Evolutionary conservation across 2,113 vertebrate genomes (phyloP).

Genomic region (Oncorhynchus gorbuscha): DNA sequence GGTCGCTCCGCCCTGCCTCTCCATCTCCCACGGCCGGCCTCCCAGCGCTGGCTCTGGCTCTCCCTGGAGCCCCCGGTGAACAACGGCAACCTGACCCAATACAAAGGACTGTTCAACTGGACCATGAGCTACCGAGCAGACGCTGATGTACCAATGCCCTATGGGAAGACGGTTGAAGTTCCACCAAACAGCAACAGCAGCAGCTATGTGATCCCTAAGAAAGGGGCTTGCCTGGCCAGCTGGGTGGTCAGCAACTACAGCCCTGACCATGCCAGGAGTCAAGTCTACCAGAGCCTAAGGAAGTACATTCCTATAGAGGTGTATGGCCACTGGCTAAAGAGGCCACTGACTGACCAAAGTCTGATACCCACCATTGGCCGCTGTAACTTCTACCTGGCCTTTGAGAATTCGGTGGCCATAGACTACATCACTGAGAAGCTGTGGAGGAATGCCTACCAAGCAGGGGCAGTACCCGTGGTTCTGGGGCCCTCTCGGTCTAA

Average conservation of each 20-base stretch:
- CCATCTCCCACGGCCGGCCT: slow-evolving; percentile 29
- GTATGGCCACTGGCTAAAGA: slow-evolving; percentile 52
- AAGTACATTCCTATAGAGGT: slow-evolving; percentile 58
- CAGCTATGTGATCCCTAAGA: slow-evolving; percentile 48
- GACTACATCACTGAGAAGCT: slow-evolving; percentile 82
- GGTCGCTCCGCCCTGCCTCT: slow-evolving; percentile 53
- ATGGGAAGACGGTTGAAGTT: slow-evolving; percentile 71
- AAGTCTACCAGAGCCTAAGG: slow-evolving; percentile 61
- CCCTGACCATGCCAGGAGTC: slow-evolving; percentile 31
- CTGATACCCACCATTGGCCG: slow-evolving; percentile 60
- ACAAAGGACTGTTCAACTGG: slow-evolving; percentile 84
- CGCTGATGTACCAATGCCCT: slow-evolving; percentile 84
- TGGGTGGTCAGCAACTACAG: slow-evolving; percentile 77
- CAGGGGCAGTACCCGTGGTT: slow-evolving; percentile 66
- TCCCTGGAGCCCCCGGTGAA: slow-evolving; percentile 85
- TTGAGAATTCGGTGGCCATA: slow-evolving; percentile 75
- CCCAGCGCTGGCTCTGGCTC: slow-evolving; percentile 87
- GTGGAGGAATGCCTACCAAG: slow-evolving; percentile 70
- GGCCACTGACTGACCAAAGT: slow-evolving; percentile 4
- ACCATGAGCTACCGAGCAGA: slow-evolving; percentile 85
- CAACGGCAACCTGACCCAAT: slow-evolving; percentile 57
- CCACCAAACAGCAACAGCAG: neutral
- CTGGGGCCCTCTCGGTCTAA: slow-evolving; percentile 69
- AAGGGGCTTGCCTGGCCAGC: slow-evolving; percentile 72
- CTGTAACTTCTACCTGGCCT: slow-evolving; percentile 81